Evolutionary conservation across 2,888 invertebrate genomes (phyloP), one percentile per base, ranked within the genome.

Genomic region (Amphipoea oculea): DNA sequence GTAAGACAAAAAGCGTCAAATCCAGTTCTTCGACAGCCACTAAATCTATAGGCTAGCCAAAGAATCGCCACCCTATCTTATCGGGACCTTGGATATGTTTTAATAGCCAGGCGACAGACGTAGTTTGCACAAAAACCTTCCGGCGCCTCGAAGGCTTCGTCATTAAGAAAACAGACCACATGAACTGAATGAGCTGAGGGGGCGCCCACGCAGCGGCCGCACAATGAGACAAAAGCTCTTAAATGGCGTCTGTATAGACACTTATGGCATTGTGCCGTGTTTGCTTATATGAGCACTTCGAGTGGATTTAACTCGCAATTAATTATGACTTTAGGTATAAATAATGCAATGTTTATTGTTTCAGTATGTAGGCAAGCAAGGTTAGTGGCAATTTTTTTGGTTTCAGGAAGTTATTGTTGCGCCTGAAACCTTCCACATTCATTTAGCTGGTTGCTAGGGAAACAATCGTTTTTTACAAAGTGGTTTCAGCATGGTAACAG

Each of bases 131-230:
- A 91, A 91, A 90, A 91, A 89, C 88, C 91, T 94, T 90, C 90
- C 83, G 91, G 89, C 92, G 94, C 93, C 94, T 89, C 90, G 86
- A 89, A 93, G 93, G 92, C 94, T 94, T 91, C 90, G 91, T 92
- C 93, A 93, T 95, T 94, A 94, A 92, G 94, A 95, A 95, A 95
- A 94, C 93, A 94, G 92, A 93, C 92, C 91, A 89, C 91, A 92
- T 92, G 92, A 93, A 94, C 93, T 96, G 95, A 95, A 96, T 95
- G 95, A 94, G 93, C 91, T 90, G 89, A 92, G 94, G 95, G 95
- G 95, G 92, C 96, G 93, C 96, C 96, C 94, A 96, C 96, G 94
- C 95, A 81, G 79, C 83, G 68, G 79, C 83, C 79, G 91, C 88
- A 93, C 95, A 94, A 94, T 93, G 91, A 95, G 92, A 94, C 93